A percentile compares a stretch with the other conserved stretches of the same genome.
Evolutionary conservation across 2,888 invertebrate genomes (phyloP).

Genomic region (Drosophila falleni): DNA sequence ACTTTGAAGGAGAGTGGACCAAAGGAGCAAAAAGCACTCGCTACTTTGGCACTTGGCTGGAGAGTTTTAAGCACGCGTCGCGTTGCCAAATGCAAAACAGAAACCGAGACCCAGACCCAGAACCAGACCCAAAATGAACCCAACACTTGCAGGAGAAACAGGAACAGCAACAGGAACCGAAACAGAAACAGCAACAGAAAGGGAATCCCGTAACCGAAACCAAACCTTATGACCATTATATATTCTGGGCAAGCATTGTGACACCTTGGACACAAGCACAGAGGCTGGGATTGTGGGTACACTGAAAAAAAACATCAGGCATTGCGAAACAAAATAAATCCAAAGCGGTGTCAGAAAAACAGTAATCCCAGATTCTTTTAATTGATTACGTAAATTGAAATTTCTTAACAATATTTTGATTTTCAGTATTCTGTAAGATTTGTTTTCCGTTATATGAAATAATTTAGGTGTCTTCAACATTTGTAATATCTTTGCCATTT

Average conservation of each 20-base stretch:
- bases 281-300: not conserved
- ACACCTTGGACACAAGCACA: slow-evolving; percentile 30
- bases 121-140: not conserved
- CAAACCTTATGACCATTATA: slow-evolving; percentile 33
- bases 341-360: too few species aligned
- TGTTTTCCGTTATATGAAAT: too few species aligned
- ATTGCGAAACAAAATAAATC: too few species aligned
- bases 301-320: too few species aligned
- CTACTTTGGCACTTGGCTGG: slow-evolving; percentile 20
- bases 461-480: too few species aligned
- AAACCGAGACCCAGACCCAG: not conserved
- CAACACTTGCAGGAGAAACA: not conserved
- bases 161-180: not conserved
- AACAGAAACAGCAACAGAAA: not conserved
- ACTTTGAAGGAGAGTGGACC: slow-evolving; percentile 30
- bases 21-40: slow-evolving; percentile 20
- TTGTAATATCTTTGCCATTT: too few species aligned
- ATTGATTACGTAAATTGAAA: too few species aligned
- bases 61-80: slow-evolving; percentile 47
- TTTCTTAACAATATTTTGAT: too few species aligned
- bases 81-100: slow-evolving; percentile 53
- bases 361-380: too few species aligned
- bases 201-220: slow-evolving; percentile 14
- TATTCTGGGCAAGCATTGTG: slow-evolving; percentile 38
- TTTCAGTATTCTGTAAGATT: too few species aligned